Base-by-base conservation (phyloP, 2,113 vertebrate genomes). In the Mustela lutreola region DNA sequence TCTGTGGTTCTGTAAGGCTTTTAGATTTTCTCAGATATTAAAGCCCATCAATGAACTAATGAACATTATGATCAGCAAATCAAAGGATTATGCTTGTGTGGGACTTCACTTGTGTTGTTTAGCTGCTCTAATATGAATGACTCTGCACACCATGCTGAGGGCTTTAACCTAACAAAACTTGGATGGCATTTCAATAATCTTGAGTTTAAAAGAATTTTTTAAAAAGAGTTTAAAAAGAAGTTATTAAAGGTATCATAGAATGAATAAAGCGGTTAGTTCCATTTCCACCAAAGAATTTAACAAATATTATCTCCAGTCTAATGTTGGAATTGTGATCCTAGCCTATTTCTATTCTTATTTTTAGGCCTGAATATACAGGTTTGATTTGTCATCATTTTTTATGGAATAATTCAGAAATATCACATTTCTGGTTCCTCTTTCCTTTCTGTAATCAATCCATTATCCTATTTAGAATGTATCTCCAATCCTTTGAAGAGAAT, bases 1-100 rank as follows among this genome's bases (percentile, higher is more conserved):
- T 94, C 50, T 62, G 14, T 78, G 86, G 50, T 36, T 87, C 67
- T 94, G 56, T 84, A 88, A 91, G 91, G 16, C 42, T 63, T 82
- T 91, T 16, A 67, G n/a, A 92, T 48, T 91, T 60, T 89, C 50
- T 58, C 53, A 93, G 86, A 31, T 70, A 88, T 60, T 88, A 50
- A 71, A 82, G 36, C 78, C 31, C n/a, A 50, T 58, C 42, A 15
- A 36, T 84, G 83, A 86, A 36, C 28, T 24, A 90, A 62, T 21
- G 5, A 31, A 60, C 63, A 86, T 36, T 11, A 4, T 4, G 18
- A 36, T 78, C n/a, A 60, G 62, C 39, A 65, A 70, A 31, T 70
- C 16, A 5, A 12, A 6, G 33, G 26, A 18, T n/a, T 80, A 70
- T 70, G 24, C 24, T 58, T 39, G 16, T 31, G 1, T 63, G n/a